phyloP scores from a whole-genome alignment of 2,888 invertebrate genomes.

The Hydrotaea diabolus region DNA sequence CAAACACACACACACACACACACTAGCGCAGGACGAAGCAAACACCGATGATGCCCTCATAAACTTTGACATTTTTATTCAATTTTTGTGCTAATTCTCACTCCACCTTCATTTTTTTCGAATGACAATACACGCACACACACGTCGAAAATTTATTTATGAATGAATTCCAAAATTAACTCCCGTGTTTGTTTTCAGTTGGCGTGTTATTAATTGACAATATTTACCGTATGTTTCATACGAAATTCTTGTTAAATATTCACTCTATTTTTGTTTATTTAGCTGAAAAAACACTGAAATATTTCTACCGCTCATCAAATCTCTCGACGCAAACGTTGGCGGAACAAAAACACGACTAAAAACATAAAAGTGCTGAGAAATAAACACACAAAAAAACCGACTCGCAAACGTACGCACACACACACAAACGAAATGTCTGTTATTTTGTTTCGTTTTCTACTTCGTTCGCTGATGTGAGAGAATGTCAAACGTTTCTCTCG shows the following conservation, averaged over 20 bases:
- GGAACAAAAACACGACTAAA: conserved; percentile 66
- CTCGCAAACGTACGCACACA: conserved; percentile 6
- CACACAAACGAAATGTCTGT: conserved; percentile 1
- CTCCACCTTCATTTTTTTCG: neutral
- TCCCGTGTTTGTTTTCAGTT: conserved; percentile 19
- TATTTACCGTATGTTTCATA: neutral
- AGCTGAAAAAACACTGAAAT: neutral
- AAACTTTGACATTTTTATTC: conserved; percentile 52
- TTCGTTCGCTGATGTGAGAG: conserved; percentile 2
- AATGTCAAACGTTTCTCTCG: neutral
- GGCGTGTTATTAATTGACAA: conserved; percentile 13
- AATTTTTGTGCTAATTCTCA: neutral
- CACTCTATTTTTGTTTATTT: conserved; percentile 17
- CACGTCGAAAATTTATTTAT: conserved; percentile 44
- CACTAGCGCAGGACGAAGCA: no score
- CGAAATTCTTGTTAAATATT: conserved; percentile 22
- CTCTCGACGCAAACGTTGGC: conserved; percentile 50
- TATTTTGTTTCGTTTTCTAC: conserved; percentile 13
- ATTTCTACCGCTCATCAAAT: conserved; percentile 25
- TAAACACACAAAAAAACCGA: conserved; percentile 20
- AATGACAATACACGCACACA: neutral
- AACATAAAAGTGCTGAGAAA: conserved; percentile 32
- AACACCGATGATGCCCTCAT: conserved; percentile 6
- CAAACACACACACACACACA: conserved; percentile 10
- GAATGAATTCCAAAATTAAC: conserved; percentile 54